A percentile compares a stretch with the other conserved stretches of the same genome.
phyloP scores from a whole-genome alignment of 1,140 invertebrate species.

The Ostrea denselamellosa region DNA sequence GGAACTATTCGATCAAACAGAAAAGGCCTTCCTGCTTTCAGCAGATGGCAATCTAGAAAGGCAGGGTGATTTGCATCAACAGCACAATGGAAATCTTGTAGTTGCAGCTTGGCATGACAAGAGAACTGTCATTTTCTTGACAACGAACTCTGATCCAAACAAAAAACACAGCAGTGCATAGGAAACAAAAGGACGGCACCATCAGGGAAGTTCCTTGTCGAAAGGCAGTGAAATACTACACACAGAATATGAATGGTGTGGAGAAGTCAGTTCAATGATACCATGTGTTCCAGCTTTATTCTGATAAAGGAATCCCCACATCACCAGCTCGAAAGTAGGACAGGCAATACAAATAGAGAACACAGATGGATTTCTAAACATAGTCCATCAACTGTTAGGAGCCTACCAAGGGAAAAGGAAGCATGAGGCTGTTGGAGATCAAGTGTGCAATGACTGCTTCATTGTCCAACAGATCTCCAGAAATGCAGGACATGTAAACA shows the following conservation, averaged over 20 bases:
- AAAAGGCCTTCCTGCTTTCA: neutral
- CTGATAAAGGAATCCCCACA: neutral
- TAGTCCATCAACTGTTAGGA: constrained; percentile 33
- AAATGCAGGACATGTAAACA: constrained; percentile 4
- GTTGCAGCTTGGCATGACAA: constrained; percentile 53
- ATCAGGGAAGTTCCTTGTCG: constrained; percentile 26
- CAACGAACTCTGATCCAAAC: constrained; percentile 44
- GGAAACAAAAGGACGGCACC: constrained; percentile 56
- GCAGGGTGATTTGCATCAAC: neutral
- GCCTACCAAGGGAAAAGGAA: constrained; percentile 7
- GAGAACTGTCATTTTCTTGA: constrained; percentile 27
- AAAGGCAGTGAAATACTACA: neutral
- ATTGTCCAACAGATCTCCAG: neutral
- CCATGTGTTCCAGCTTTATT: neutral
- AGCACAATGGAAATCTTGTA: neutral
- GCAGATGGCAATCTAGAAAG: neutral
- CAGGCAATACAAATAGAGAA: neutral
- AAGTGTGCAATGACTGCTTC: neutral
- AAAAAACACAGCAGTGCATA: neutral
- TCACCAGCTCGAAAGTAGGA: neutral
- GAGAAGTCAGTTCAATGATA: constrained; percentile 30
- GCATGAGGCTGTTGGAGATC: neutral
- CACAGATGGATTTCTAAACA: neutral
- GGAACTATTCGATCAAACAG: neutral
- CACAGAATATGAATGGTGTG: constrained; percentile 45